Base-by-base conservation (phyloP, 2,888 invertebrate genomes). In the Dasysyrphus albostriatus region DNA sequence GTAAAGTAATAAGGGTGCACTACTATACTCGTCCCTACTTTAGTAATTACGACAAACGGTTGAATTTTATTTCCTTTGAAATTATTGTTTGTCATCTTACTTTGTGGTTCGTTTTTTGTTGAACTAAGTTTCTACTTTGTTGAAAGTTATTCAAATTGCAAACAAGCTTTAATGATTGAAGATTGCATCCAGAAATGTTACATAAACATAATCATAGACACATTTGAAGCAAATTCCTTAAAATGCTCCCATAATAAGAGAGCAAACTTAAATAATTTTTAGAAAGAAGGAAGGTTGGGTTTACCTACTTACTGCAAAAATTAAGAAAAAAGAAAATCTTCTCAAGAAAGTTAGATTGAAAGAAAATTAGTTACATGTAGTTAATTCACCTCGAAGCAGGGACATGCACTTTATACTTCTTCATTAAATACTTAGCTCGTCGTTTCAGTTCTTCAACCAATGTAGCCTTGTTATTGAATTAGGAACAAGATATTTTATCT, bases 361-460 rank as follows among this genome's bases (percentile, higher is more conserved):
- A 37, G 58, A 34, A 58, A 58, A 34, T 34, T 58, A 58, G 56
- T 32, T 34, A 16, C 58, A 58, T n/a, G n/a, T 34, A 34, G 34
- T 37, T 10, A 58, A 58, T n/a, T 34, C 32, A 7, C 3, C 56
- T 54, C 29, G n/a, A 54, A n/a, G 56, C 16, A 10, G 34, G 34
- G 8, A 14, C 16, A 58, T 34, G 34, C 34, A 34, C 34, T 58
- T 58, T 34, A 5, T 34, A 58, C 34, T 37, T 58, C 12, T 37
- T 58, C 58, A 58, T 58, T 37, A 58, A 58, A 16, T 58, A 58
- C 34, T 58, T 58, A 58, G 58, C 12, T 58, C 37, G 10, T 32
- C 32, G n/a, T 16, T 56, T 56, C 34, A 58, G 34, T 58, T 34
- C 58, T 34, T 32, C 58, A 58, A 58, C 34, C 58, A 14, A 24